phyloP scores from a whole-genome alignment of 1,140 invertebrate species.

The Acromyrmex charruanus region DNA sequence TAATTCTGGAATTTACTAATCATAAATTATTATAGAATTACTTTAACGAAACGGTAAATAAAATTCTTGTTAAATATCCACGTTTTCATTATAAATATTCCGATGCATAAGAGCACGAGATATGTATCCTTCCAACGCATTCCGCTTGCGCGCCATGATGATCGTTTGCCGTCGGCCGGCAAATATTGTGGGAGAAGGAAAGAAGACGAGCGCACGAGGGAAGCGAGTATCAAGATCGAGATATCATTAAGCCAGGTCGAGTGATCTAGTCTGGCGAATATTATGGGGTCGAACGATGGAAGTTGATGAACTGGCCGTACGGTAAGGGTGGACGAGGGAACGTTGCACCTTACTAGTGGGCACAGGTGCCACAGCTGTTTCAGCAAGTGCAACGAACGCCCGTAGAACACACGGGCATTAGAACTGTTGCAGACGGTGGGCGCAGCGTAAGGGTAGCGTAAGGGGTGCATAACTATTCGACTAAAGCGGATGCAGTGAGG shows the following conservation, averaged over 20 bases:
- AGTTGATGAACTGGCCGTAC: conserved; percentile 48
- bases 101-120: background rate
- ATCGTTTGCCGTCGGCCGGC: background rate
- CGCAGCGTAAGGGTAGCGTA: conserved; percentile 58
- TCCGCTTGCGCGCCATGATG: background rate
- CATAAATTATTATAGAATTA: conserved; percentile 2
- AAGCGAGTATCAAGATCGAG: conserved; percentile 30
- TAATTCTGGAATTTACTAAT: background rate
- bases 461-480: conserved; percentile 83
- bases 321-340: conserved; percentile 72
- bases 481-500: conserved; percentile 69
- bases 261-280: conserved; percentile 76
- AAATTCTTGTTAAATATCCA: background rate
- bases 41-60: background rate
- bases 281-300: conserved; percentile 72
- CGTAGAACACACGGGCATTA: conserved; percentile 80
- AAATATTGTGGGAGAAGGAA: conserved; percentile 18
- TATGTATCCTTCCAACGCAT: background rate
- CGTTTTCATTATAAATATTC: background rate
- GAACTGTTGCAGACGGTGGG: conserved; percentile 78
- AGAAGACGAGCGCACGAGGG: background rate
- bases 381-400: conserved; percentile 83
- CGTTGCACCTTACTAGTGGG: conserved; percentile 81
- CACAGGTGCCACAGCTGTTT: conserved; percentile 85
- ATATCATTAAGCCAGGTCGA: conserved; percentile 76